A percentile compares a stretch with the other conserved stretches of the same genome.
These are phyloP conservation scores for Chrosomus eos DNA, from an alignment of 2,797 vertebrate genomes.

Conservation along the genomic window DNA sequence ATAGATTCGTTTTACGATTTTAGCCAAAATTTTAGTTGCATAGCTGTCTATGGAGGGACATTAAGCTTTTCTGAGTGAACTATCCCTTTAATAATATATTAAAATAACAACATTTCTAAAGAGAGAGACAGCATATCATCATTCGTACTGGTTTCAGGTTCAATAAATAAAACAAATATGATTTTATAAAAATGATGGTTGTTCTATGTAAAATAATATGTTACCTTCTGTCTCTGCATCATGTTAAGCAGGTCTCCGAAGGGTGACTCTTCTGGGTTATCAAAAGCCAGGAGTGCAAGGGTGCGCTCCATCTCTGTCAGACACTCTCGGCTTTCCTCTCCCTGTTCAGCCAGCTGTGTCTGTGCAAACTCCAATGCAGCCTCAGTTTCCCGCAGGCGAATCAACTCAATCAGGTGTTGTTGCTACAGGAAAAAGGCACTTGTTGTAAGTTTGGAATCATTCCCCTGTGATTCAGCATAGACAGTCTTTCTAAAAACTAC, in stretches of 20 bases:
- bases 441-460: neutral
- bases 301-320: conserved; percentile 98
- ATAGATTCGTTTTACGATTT: too few species aligned
- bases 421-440: conserved; percentile 78
- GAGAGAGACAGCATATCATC: neutral
- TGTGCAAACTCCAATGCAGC: conserved; percentile 97
- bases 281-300: conserved; percentile 92
- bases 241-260: conserved; percentile 97
- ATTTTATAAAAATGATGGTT: neutral
- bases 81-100: neutral
- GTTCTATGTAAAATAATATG: neutral
- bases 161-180: neutral
- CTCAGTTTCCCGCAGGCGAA: conserved; percentile 95
- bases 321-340: conserved; percentile 96
- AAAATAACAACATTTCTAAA: neutral
- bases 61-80: too few species aligned
- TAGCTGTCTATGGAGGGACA: too few species aligned
- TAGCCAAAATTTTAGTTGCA: too few species aligned
- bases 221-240: conserved; percentile 98
- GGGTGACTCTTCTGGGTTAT: conserved; percentile 96
- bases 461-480: neutral
- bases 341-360: conserved; percentile 96
- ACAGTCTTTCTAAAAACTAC: neutral
- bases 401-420: conserved; percentile 98
- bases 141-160: neutral